Percentiles rank a stretch among this genome's conserved stretches.
These are phyloP conservation scores for Nebria brevicollis DNA, from an alignment of 2,888 invertebrate species.

Conservation along the genomic window DNA sequence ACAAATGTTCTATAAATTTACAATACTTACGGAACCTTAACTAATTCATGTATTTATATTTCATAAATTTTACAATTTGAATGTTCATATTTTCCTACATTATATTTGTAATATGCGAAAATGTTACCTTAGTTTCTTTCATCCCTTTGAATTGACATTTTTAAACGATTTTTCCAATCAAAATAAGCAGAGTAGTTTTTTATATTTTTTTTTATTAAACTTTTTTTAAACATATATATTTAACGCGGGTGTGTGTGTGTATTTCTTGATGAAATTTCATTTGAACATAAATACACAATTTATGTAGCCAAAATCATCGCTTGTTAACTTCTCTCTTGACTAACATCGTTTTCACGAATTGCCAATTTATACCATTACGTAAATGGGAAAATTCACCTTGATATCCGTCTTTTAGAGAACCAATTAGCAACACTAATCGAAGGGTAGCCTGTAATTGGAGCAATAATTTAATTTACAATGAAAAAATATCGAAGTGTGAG, in stretches of 20 bases:
- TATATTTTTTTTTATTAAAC: too few relatives aligned
- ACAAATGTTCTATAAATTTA: too few relatives aligned
- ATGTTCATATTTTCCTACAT: too few relatives aligned
- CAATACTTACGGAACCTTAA: too few relatives aligned
- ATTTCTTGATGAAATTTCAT: neutral
- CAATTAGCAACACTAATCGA: neutral
- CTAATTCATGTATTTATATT: too few relatives aligned
- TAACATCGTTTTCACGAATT: neutral
- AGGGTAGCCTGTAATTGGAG: neutral
- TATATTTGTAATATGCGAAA: too few relatives aligned
- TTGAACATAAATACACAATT: neutral
- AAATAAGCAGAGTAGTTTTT: too few relatives aligned
- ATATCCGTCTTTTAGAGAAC: neutral
- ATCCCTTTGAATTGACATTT: too few relatives aligned
- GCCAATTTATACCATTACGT: neutral
- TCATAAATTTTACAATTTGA: too few relatives aligned
- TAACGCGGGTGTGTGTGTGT: neutral
- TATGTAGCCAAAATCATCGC: neutral
- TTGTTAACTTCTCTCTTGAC: neutral
- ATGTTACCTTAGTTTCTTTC: too few relatives aligned
- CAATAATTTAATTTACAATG: neutral
- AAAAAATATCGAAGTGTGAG: neutral
- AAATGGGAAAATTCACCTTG: neutral
- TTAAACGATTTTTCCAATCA: too few relatives aligned
- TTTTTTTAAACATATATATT: too few relatives aligned